These are phyloP conservation scores for Drosophila putrida DNA, from an alignment of 2,888 invertebrate species.

Conservation along the genomic window DNA sequence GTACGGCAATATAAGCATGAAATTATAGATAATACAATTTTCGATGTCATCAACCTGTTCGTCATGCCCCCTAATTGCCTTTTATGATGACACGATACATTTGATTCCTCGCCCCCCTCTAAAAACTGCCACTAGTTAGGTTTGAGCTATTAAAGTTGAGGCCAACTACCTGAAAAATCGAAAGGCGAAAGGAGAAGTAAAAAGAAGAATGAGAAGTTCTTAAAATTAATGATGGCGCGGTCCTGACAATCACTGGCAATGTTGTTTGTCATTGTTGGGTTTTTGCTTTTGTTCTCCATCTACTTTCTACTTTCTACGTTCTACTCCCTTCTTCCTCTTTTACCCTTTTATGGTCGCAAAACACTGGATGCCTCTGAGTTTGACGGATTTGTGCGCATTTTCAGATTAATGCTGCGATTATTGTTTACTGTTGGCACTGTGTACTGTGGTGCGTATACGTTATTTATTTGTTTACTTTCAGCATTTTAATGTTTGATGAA, in stretches of 20 bases:
- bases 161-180: constrained; percentile 62
- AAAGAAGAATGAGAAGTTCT: constrained; percentile 48
- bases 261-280: constrained; percentile 60
- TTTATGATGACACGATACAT: constrained; percentile 67
- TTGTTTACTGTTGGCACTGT: constrained; percentile 70
- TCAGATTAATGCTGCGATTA: constrained; percentile 80
- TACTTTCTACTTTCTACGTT: too few species aligned
- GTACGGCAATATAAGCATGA: constrained; percentile 32
- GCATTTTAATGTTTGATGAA: constrained; percentile 12
- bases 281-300: constrained; percentile 47
- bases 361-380: constrained; percentile 53
- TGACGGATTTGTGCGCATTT: constrained; percentile 80
- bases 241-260: constrained; percentile 63
- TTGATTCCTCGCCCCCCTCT: constrained; percentile 28
- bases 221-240: constrained; percentile 68
- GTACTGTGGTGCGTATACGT: constrained; percentile 58
- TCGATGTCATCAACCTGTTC: constrained; percentile 55
- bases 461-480: constrained; percentile 7
- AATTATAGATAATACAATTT: constrained; percentile 61
- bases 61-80: constrained; percentile 71
- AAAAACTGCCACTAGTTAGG: neutral
- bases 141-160: constrained; percentile 32
- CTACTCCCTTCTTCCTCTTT: constrained; percentile 3
- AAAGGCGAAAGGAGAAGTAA: constrained; percentile 45
- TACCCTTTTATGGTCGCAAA: constrained; percentile 5